Conservation (phyloP, 2,888 invertebrate species). For the Dermolepida albohirtum region DNA sequence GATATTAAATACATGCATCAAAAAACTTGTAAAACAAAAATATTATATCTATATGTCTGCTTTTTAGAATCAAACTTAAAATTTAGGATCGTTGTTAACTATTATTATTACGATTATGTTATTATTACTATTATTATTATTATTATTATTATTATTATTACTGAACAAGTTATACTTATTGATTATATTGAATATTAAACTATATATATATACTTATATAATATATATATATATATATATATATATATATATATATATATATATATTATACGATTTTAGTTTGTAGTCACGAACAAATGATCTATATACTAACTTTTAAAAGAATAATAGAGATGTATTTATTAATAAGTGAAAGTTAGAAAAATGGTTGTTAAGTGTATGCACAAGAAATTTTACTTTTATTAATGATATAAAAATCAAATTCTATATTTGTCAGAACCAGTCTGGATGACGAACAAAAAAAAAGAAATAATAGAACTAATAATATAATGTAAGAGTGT, state of each 20-base stretch:
- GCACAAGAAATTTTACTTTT: constrained; percentile 57
- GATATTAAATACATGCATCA: neutral
- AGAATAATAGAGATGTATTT: constrained; percentile 49
- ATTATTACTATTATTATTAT: constrained; percentile 26
- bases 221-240: too few species aligned
- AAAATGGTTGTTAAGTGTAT: constrained; percentile 61
- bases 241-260: constrained; percentile 13
- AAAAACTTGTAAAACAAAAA: constrained; percentile 45
- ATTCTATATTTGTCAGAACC: neutral
- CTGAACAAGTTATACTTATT: constrained; percentile 24
- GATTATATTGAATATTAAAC: constrained; percentile 31
- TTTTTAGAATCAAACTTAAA: constrained; percentile 65
- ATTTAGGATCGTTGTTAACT: constrained; percentile 66
- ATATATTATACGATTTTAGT: constrained; percentile 52
- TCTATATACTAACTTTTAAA: constrained; percentile 22
- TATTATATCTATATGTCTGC: constrained; percentile 53
- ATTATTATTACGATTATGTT: constrained; percentile 42
- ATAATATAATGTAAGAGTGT: too few species aligned
- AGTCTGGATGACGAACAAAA: constrained; percentile 33
- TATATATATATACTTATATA: constrained; percentile 55
- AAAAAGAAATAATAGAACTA: too few species aligned
- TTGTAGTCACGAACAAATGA: constrained; percentile 51
- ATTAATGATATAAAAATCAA: constrained; percentile 21
- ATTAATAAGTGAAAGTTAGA: constrained; percentile 53
- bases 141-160: constrained; percentile 32